Conservation (phyloP, 2,888 invertebrate species). For the Drosophila paramelanica region DNA sequence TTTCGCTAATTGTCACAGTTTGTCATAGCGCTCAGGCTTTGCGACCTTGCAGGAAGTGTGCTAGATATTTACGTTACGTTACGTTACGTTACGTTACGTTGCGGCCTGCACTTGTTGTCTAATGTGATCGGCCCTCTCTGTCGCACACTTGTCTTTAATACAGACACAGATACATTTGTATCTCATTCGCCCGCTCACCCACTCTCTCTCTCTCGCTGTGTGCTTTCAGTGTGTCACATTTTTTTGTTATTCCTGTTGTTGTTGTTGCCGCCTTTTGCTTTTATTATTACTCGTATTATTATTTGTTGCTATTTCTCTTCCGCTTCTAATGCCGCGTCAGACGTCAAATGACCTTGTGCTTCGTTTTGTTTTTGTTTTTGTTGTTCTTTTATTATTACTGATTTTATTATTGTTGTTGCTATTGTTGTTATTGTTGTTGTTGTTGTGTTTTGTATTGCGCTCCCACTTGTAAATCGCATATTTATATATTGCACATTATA, state of each 20-base stretch:
- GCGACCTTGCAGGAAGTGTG: constrained; percentile 63
- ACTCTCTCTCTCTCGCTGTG: background rate
- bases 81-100: constrained; percentile 55
- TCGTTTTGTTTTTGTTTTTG: constrained; percentile 39
- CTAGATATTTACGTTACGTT: constrained; percentile 66
- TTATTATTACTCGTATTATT: constrained; percentile 64
- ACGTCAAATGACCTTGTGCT: constrained; percentile 71
- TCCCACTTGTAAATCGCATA: constrained; percentile 78
- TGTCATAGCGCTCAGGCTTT: constrained; percentile 5
- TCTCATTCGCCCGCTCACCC: background rate
- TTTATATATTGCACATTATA: constrained; percentile 68
- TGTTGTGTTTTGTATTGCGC: constrained; percentile 34
- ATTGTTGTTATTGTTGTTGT: constrained; percentile 15
- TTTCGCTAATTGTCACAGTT: constrained; percentile 65
- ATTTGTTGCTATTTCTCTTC: constrained; percentile 73
- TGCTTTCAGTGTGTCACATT: constrained; percentile 72
- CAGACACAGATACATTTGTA: constrained; percentile 6
- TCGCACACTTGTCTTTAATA: constrained; percentile 1
- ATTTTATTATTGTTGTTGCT: constrained; percentile 22
- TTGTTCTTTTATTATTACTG: constrained; percentile 27
- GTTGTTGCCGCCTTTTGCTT: constrained; percentile 49
- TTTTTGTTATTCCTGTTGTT: constrained; percentile 18
- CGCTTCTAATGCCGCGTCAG: constrained; percentile 74
- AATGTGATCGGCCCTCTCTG: constrained; percentile 3
- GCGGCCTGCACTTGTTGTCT: constrained; percentile 57